A percentile compares a stretch with the other conserved stretches of the same genome.
Evolutionary conservation across 2,888 invertebrate genomes (phyloP).

Genomic region (Acanthopleura granulata): DNA sequence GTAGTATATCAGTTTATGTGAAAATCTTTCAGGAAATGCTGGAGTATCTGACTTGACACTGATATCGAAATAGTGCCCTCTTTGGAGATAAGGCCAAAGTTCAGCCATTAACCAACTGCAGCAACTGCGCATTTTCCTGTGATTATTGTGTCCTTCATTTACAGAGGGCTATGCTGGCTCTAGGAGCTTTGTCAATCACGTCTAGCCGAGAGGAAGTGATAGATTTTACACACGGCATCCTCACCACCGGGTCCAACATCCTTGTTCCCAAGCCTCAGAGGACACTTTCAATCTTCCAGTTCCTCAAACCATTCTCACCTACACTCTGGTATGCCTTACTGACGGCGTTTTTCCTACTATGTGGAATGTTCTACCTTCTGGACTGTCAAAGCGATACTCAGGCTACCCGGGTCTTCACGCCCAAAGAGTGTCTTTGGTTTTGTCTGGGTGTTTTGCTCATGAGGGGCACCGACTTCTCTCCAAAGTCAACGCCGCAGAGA

Average conservation of each 20-base stretch:
- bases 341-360: conserved; percentile 50
- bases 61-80: no score
- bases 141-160: not conserved
- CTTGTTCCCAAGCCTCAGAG: conserved; percentile 50
- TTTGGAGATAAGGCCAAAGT: no score
- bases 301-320: conserved; percentile 55
- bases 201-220: conserved; percentile 50
- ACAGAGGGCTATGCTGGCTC: conserved; percentile 56
- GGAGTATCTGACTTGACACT: no score
- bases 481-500: conserved; percentile 52
- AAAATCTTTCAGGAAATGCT: no score
- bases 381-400: conserved; percentile 47
- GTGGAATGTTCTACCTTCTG: conserved; percentile 45
- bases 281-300: conserved; percentile 55
- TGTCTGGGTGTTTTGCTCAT: conserved; percentile 54
- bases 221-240: conserved; percentile 57
- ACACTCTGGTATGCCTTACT: conserved; percentile 59
- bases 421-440: conserved; percentile 52
- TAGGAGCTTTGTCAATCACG: conserved; percentile 60
- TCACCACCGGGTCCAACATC: conserved; percentile 58
- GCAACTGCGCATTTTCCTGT: no score
- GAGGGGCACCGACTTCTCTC: conserved; percentile 59
- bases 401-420: conserved; percentile 46
- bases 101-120: no score
- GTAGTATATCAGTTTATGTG: no score